Evolutionary conservation across 2,888 invertebrate species (phyloP), one percentile per base, ranked within the genome.

Genomic region (Agrochola macilenta): DNA sequence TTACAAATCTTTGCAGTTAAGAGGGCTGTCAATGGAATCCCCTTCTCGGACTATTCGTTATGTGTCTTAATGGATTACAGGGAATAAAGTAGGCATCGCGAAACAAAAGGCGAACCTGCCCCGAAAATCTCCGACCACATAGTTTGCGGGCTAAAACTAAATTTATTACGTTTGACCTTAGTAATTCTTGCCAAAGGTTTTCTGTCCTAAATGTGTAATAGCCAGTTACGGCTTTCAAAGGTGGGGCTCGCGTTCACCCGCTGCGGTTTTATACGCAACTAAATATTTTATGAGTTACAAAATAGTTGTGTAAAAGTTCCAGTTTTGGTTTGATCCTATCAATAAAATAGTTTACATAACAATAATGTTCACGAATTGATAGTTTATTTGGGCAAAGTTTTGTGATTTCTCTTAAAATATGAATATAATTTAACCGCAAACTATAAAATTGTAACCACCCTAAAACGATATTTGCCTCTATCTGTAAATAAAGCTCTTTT

Each of bases 151-250:
- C 95, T 95, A 94, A 96, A 96, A 96, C 95, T 95, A 96, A 96
- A 96, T 96, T 96, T 96, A 96, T 96, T 96, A 95, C 96, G 89
- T 96, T 95, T 95, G 95, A 95, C 96, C 96, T 96, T 95, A 95
- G 95, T 95, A 95, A 95, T 95, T 95, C 96, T 95, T 94, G 93
- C 93, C 93, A 92, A 93, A 95, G 95, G 95, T 95, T 95, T 95
- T 95, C 94, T 93, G 93, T 94, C 91, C 93, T 93, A 93, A 94
- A 94, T 93, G 93, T 92, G 93, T 94, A 93, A 92, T 93, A 94
- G 94, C 92, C 92, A 93, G 95, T 93, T 93, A 93, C 92, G 92
- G 94, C 93, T 95, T 95, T 95, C 92, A 95, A 94, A 95, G 95
- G 95, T 93, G 94, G 90, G 90, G 90, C 89, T 89, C 90, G 92